Conservation (phyloP, 2,797 vertebrate genomes). For the Rhinatrema bivittatum region DNA sequence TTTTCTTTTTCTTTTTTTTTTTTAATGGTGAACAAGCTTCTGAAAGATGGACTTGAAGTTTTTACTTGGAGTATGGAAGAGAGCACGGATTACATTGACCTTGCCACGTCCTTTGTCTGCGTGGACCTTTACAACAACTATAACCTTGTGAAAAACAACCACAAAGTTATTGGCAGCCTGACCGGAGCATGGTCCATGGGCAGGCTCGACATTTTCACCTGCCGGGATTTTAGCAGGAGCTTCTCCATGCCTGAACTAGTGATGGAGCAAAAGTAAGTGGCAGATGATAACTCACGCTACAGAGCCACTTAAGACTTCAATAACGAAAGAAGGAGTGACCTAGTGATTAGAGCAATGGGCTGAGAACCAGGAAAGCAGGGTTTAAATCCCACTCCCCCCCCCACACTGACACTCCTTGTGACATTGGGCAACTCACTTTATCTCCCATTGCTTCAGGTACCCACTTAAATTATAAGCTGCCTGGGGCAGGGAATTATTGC, state of each 20-base stretch:
- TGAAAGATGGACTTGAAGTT: conserved; percentile 8
- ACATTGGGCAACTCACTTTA: too few relatives aligned
- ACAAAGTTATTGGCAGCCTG: conserved; percentile 6
- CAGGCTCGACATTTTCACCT: conserved; percentile 15
- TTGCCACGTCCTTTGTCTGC: conserved; percentile 7
- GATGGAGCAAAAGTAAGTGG: conserved; percentile 7
- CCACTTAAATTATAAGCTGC: too few relatives aligned
- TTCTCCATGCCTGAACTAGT: conserved; percentile 12
- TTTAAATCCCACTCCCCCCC: too few relatives aligned
- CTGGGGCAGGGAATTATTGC: too few relatives aligned
- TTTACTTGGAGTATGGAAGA: conserved; percentile 18
- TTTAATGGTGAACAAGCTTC: conserved; percentile 10
- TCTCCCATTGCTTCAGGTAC: too few relatives aligned
- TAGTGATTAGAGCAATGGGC: too few relatives aligned
- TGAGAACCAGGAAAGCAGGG: too few relatives aligned
- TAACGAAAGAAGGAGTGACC: too few relatives aligned
- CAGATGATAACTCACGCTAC: too few relatives aligned
- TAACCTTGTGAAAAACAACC: conserved; percentile 13
- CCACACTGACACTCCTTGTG: too few relatives aligned
- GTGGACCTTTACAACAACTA: conserved; percentile 12
- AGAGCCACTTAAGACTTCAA: too few relatives aligned
- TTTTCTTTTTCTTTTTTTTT: too few relatives aligned
- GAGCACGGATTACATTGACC: conserved; percentile 10
- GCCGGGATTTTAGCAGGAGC: background rate
- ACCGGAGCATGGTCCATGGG: conserved; percentile 7